Conservation (phyloP, 2,113 vertebrate species). For the Miniopterus natalensis region DNA sequence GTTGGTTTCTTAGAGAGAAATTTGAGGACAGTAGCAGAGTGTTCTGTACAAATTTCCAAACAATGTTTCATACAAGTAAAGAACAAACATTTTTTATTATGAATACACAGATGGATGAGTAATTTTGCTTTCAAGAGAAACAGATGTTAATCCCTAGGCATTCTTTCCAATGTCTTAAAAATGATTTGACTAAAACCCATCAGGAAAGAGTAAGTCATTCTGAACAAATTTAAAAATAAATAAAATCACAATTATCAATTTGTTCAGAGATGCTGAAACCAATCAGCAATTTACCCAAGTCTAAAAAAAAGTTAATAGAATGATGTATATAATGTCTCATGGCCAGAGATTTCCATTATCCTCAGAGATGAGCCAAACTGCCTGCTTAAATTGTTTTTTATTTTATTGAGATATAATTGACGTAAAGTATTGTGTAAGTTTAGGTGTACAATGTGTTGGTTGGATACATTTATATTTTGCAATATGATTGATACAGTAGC, state of each 20-base stretch:
- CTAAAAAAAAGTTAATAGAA: conserved; percentile 10
- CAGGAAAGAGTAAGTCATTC: conserved; percentile 47
- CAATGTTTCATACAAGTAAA: conserved; percentile 72
- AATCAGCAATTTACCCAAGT: neutral
- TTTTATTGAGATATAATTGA: neutral
- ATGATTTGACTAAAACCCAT: conserved; percentile 55
- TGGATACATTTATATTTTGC: neutral
- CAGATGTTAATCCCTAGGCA: conserved; percentile 71
- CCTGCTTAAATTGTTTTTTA: neutral
- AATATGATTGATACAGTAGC: neutral
- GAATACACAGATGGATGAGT: conserved; percentile 76
- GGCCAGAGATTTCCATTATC: neutral
- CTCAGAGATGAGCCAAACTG: neutral
- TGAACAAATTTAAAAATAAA: conserved; percentile 52
- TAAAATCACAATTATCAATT: conserved; percentile 35
- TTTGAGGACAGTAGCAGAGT: conserved; percentile 77
- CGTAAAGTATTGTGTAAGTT: neutral
- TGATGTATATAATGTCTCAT: neutral
- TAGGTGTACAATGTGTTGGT: neutral
- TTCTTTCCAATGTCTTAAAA: conserved; percentile 62
- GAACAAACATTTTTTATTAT: conserved; percentile 80
- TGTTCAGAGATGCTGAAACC: conserved; percentile 18
- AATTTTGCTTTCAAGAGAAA: conserved; percentile 78
- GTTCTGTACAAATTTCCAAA: conserved; percentile 79
- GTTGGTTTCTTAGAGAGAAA: conserved; percentile 79